Evolutionary conservation across 1,140 invertebrate species (phyloP), one percentile per base, ranked within the genome.

Genomic region (Doryteuthis pealeii): DNA sequence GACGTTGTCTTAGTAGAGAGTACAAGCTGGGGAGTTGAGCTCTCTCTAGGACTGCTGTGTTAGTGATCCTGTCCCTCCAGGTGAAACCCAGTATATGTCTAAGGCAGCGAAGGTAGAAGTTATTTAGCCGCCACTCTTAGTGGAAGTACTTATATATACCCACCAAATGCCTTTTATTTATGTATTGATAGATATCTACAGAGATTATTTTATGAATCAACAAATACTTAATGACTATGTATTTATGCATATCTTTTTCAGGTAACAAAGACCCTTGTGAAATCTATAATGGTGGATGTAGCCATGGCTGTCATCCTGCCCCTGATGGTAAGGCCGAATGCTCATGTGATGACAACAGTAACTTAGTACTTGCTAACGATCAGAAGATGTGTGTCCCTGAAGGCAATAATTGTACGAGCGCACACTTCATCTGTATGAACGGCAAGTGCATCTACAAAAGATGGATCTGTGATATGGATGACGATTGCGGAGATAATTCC

Each of bases 221-320:
- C n/a, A 40, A 40, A 40, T 40, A 40, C 10, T 40, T 5, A 40
- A 40, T 10, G 35, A 40, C 3, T 40, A 5, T 40, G 35, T 5
- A 40, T 40, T 40, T 40, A 5, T 40, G 10, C 35, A 40, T 5
- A 40, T 49, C 76, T 74, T 72, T 70, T 73, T 0, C 70, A 85
- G 86, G 88, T 86, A 91, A 89, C 3, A 90, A 91, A 0, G 95
- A 97, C 89, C 92, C 95, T 0, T 99, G 97, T 86, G 91, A 91
- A 2, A 93, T 95, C 2, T 95, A 94, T 81, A 99, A 99, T 85
- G 97, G 97, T 2, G 97, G 97, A 0, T 99, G 97, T 86, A 94
- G 95, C 1, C 94, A 99, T 74, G 94, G 94, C 77, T 99, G 97
- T 85, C 95, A 97, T 86, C 95, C 95, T 1, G 93, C 92, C 22